Evolutionary conservation across 2,797 vertebrate species (phyloP).

Genomic region (Ctenopoma kingsleyae): DNA sequence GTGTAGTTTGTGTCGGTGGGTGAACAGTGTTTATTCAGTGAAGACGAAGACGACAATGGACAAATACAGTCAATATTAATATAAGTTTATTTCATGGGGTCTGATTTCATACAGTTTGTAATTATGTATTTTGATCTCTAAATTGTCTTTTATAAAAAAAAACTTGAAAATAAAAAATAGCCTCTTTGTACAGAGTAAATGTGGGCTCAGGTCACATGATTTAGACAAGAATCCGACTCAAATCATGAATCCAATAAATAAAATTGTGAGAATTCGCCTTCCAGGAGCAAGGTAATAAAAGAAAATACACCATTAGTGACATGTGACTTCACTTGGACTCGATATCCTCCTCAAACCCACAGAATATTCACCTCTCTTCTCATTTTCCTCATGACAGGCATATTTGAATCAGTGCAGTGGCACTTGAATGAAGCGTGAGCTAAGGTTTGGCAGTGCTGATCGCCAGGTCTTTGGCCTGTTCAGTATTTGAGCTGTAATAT

Average conservation of each 20-base stretch:
- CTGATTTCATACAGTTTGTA: slow-evolving; percentile 66
- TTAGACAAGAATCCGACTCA: neutral
- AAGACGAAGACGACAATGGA: slow-evolving; percentile 19
- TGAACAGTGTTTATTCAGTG: slow-evolving; percentile 39
- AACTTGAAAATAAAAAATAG: slow-evolving; percentile 48
- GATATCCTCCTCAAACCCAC: too few species aligned
- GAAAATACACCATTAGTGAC: too few species aligned
- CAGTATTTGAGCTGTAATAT: too few species aligned
- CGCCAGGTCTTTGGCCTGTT: too few species aligned
- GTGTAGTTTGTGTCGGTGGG: slow-evolving; percentile 68
- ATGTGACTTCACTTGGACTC: too few species aligned
- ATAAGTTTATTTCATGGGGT: slow-evolving; percentile 40
- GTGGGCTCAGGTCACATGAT: slow-evolving; percentile 7
- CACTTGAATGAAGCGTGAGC: too few species aligned
- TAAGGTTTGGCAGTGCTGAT: too few species aligned
- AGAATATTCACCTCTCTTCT: too few species aligned
- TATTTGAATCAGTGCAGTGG: too few species aligned
- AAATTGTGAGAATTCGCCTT: too few species aligned
- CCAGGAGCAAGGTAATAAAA: too few species aligned
- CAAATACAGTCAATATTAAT: slow-evolving; percentile 13
- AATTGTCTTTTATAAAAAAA: slow-evolving; percentile 58
- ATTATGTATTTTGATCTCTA: slow-evolving; percentile 67
- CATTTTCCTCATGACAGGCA: too few species aligned
- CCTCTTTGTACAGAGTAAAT: slow-evolving; percentile 46
- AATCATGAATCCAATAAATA: neutral